Evolutionary conservation across 30 jellyfish, hydroid and myxozoan species (phyloP).

Genomic region (Chironex yamaguchii): DNA sequence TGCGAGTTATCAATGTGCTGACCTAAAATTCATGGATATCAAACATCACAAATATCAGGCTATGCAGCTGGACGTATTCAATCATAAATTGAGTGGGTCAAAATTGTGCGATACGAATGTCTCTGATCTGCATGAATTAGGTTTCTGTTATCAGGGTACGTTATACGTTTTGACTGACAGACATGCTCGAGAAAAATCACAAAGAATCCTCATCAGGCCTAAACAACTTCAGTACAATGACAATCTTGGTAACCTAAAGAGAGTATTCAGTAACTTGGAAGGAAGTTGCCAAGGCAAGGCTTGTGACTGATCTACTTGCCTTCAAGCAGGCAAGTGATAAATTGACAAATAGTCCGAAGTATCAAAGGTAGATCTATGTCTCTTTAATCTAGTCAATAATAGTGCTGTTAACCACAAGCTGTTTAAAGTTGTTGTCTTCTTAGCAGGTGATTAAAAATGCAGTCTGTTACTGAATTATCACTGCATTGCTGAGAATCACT

Average conservation of each 20-base stretch:
- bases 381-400: conserved; percentile 24
- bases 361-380: conserved; percentile 17
- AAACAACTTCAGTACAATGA: conserved; percentile 22
- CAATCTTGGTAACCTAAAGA: conserved; percentile 17
- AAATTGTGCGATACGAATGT: too few species aligned
- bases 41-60: conserved; percentile 1
- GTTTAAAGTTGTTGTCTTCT: conserved; percentile 31
- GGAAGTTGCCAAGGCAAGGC: conserved; percentile 12
- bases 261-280: conserved; percentile 16
- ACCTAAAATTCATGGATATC: too few species aligned
- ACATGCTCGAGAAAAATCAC: conserved; percentile 27
- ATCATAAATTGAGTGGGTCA: conserved; percentile 5
- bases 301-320: conserved; percentile 5
- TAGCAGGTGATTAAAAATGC: conserved; percentile 35
- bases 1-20: too few species aligned
- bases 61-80: conserved; percentile 20
- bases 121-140: conserved; percentile 2
- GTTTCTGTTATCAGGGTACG: conserved; percentile 10
- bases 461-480: conserved; percentile 17
- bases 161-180: conserved; percentile 7
- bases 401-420: conserved; percentile 52
- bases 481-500: too few species aligned
- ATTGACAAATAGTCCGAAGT: conserved; percentile 13
- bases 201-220: conserved; percentile 29
- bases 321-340: conserved; percentile 22